Evolutionary conservation across 2,797 vertebrate species (phyloP), one percentile per base, ranked within the genome.

Genomic region (Clarias laeviceps): DNA sequence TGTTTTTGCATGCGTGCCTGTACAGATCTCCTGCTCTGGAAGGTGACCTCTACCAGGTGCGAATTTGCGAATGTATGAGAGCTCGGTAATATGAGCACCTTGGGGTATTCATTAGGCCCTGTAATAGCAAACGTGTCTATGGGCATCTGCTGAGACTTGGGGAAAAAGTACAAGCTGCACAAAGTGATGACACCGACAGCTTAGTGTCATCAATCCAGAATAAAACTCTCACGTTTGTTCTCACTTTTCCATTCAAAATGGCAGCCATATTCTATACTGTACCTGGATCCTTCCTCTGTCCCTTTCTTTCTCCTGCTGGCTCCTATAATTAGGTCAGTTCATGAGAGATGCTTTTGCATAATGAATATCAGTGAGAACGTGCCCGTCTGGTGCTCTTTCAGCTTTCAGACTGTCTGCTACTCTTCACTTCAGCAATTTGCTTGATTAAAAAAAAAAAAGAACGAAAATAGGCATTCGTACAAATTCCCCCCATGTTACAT

Each of bases 301-400:
- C 72, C 22, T 56, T 92, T 87, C n/a, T 56, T 92, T 87, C 87
- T 87, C 88, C 91, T 92, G 91, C 27, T 82, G 50, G 40, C 90
- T 80, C 89, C 90, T 92, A 89, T 91, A 93, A 93, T 93, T 92
- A 92, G 93, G 91, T 92, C 92, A 93, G 87, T 88, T 89, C 88
- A 70, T 68, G 81, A 83, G 22, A 40, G 85, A 82, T 73, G 62
- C 27, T 84, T 87, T 82, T 68, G 74, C 59, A 64, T 85, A 89
- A 88, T 65, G 69, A 85, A n/a, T 70, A 57, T 65, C 79, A 79
- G 29, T 79, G 80, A 81, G 77, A 70, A 57, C 24, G 1, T 69
- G 50, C 32, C 32, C 66, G 76, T 68, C 37, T 72, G 50, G 66
- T 62, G 82, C 40, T 85, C 80, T 82, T 45, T 70, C 45, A 14